Evolutionary conservation across 2,797 vertebrate genomes (phyloP).

Genomic region (Capromys pilorides): DNA sequence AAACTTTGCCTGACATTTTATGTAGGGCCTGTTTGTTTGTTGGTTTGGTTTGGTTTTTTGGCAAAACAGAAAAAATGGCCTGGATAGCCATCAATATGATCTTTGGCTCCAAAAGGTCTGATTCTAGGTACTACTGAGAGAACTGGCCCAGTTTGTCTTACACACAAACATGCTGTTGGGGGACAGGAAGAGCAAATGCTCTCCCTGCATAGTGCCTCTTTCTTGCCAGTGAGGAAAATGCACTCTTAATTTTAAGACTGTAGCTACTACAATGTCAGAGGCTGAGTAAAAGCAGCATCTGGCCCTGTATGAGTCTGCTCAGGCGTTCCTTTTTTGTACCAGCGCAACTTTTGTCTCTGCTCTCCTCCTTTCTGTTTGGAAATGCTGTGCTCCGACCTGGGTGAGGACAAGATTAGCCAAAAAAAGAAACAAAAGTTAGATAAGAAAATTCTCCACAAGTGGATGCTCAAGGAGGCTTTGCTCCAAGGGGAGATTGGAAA

Average conservation of each 20-base stretch:
- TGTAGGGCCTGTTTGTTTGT: background rate
- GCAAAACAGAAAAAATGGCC: constrained; percentile 10
- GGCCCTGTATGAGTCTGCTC: background rate
- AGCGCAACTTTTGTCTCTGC: background rate
- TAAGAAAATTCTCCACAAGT: background rate
- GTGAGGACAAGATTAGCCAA: background rate
- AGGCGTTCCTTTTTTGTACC: background rate
- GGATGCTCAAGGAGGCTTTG: background rate
- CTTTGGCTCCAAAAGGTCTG: background rate
- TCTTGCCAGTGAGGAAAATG: background rate
- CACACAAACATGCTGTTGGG: background rate
- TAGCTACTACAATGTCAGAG: background rate
- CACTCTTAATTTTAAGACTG: background rate
- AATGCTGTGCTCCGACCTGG: background rate
- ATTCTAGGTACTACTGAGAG: constrained; percentile 1
- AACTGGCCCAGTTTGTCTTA: background rate
- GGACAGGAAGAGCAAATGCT: background rate
- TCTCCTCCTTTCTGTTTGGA: background rate
- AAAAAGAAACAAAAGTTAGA: background rate
- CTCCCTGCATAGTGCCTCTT: accelerated
- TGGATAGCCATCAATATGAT: constrained; percentile 30
- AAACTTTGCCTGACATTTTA: background rate
- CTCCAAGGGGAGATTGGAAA: background rate
- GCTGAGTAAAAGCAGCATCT: background rate
- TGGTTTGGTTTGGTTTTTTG: background rate